phyloP scores from a whole-genome alignment of 2,113 vertebrate genomes.

The Halcyon senegalensis region DNA sequence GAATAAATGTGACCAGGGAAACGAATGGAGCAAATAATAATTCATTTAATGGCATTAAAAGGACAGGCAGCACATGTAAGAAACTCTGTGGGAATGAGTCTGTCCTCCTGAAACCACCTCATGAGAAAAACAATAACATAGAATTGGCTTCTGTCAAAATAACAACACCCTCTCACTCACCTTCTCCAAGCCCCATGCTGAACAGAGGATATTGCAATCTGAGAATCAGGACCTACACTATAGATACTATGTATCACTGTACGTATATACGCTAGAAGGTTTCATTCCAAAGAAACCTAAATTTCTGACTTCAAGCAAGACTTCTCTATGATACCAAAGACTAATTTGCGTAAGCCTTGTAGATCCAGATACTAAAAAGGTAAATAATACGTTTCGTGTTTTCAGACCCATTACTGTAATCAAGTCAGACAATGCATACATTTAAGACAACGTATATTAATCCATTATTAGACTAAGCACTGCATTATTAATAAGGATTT shows the following conservation, averaged over 20 bases:
- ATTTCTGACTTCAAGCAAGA: not conserved
- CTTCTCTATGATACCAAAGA: not conserved
- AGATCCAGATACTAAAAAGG: not conserved
- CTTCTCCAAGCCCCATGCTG: not conserved
- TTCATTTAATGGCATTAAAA: not conserved
- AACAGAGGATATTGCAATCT: not conserved
- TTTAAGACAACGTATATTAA: constrained; percentile 14
- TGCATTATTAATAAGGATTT: constrained; percentile 45
- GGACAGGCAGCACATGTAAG: not conserved
- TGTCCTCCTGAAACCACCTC: not conserved
- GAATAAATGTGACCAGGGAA: not conserved
- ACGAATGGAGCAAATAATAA: not conserved
- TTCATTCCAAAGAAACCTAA: not conserved
- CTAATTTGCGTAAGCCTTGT: not conserved
- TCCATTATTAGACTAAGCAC: not conserved
- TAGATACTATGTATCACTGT: too few species aligned
- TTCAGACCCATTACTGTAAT: not conserved
- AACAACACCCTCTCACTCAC: not conserved
- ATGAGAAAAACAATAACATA: not conserved
- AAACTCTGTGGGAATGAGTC: not conserved
- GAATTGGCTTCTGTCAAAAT: not conserved
- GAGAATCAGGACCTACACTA: not conserved
- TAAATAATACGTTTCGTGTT: not conserved
- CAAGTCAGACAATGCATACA: not conserved
- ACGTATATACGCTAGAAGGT: not conserved